Conservation (phyloP, 2,797 vertebrate species). For the Pipistrellus pipistrellus region DNA sequence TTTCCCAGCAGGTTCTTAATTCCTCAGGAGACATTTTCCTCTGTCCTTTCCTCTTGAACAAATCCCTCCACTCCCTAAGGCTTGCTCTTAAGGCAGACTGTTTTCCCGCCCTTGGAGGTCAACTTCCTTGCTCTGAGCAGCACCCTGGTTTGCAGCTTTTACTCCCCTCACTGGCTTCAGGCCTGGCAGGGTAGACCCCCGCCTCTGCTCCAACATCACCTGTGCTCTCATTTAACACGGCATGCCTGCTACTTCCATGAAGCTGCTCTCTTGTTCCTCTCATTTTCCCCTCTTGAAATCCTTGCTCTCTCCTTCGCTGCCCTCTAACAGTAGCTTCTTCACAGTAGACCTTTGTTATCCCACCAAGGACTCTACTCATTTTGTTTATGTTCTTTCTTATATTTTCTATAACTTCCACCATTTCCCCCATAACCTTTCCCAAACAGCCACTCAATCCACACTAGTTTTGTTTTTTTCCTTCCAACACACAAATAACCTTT, state of each 20-base stretch:
- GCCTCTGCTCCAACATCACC: background rate
- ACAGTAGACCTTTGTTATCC: background rate
- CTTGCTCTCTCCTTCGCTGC: background rate
- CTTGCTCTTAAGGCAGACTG: background rate
- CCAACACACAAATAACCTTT: background rate
- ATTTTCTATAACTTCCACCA: background rate
- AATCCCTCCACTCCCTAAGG: background rate
- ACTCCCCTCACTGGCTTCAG: background rate
- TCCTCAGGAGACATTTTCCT: background rate
- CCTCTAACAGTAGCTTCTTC: background rate
- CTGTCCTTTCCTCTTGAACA: background rate
- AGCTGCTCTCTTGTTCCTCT: background rate
- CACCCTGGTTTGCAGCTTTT: background rate
- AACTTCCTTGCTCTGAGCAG: fast-evolving
- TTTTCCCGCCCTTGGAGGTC: background rate
- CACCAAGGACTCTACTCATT: background rate
- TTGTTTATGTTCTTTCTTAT: background rate
- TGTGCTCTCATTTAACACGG: background rate
- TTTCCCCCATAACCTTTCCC: background rate
- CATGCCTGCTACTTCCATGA: background rate
- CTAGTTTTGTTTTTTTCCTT: background rate
- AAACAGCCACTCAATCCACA: background rate
- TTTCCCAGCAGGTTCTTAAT: background rate
- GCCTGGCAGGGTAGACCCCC: too few relatives aligned
- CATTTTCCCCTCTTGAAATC: background rate